A percentile compares a stretch with the other conserved stretches of the same genome.
phyloP scores from a whole-genome alignment of 2,113 vertebrate genomes.

The Leptobrachium ailaonicum region DNA sequence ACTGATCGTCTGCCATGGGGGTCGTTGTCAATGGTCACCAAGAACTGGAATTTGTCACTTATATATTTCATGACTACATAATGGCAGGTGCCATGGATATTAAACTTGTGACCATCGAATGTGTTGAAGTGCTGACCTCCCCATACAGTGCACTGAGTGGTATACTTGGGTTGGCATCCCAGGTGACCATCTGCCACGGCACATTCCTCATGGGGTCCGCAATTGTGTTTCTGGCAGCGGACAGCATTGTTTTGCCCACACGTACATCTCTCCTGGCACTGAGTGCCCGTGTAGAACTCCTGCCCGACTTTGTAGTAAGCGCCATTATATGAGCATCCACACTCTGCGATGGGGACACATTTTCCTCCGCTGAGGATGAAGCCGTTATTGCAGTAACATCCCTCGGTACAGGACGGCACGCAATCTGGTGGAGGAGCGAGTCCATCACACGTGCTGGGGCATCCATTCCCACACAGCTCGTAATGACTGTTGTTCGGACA shows the following conservation, averaged over 20 bases:
- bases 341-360: conserved; percentile 68
- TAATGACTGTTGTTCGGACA: conserved; percentile 77
- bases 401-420: conserved; percentile 69
- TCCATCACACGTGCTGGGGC: conserved; percentile 70
- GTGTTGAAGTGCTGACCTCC: conserved; percentile 70
- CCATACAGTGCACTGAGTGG: conserved; percentile 62
- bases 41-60: conserved; percentile 42
- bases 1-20: conserved; percentile 54
- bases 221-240: conserved; percentile 6
- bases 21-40: conserved; percentile 65
- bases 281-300: conserved; percentile 60
- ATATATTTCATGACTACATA: conserved; percentile 36
- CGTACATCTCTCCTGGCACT: conserved; percentile 68
- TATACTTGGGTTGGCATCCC: conserved; percentile 22
- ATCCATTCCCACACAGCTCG: conserved; percentile 67
- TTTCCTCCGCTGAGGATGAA: conserved; percentile 66
- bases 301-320: conserved; percentile 63
- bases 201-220: conserved; percentile 18
- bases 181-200: conserved; percentile 12
- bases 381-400: conserved; percentile 69
- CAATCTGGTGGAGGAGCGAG: conserved; percentile 48
- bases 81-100: conserved; percentile 72
- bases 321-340: conserved; percentile 67
- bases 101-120: conserved; percentile 61
- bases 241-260: conserved; percentile 58